Conservation (phyloP, 2,113 vertebrate species). For the Pungitius pungitius region DNA sequence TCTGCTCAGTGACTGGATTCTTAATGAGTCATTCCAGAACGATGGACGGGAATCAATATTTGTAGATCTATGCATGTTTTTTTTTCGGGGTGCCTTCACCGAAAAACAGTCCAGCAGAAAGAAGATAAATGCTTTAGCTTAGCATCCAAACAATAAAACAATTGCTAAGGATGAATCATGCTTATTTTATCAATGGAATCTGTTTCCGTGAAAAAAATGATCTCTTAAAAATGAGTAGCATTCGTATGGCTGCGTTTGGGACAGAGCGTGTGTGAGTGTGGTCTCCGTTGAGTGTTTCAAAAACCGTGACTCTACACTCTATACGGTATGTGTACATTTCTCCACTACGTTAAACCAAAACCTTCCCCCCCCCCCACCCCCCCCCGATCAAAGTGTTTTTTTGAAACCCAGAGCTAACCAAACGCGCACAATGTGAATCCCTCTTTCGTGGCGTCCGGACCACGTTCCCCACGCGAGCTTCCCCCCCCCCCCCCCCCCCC, state of each 20-base stretch:
- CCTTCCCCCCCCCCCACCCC: too few species aligned
- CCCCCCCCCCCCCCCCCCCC: too few species aligned
- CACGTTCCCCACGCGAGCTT: too few species aligned
- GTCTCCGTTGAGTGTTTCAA: neutral
- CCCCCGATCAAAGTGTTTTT: neutral
- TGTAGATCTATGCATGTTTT: neutral
- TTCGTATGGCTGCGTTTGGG: neutral
- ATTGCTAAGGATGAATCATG: neutral
- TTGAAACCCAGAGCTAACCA: neutral
- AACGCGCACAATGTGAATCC: neutral
- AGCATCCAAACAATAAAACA: neutral
- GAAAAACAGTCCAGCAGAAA: neutral
- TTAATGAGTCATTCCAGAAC: neutral
- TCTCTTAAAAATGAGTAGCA: neutral
- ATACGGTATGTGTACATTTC: neutral
- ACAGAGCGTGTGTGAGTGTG: neutral
- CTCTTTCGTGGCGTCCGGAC: neutral
- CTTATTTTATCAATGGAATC: neutral
- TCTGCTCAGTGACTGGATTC: neutral
- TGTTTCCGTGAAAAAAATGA: neutral
- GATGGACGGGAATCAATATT: neutral
- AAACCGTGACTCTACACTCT: neutral
- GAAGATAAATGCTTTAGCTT: neutral
- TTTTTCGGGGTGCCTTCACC: neutral
- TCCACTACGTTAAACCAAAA: neutral